phyloP scores from a whole-genome alignment of 2,888 invertebrate species.

The Euplexia lucipara region DNA sequence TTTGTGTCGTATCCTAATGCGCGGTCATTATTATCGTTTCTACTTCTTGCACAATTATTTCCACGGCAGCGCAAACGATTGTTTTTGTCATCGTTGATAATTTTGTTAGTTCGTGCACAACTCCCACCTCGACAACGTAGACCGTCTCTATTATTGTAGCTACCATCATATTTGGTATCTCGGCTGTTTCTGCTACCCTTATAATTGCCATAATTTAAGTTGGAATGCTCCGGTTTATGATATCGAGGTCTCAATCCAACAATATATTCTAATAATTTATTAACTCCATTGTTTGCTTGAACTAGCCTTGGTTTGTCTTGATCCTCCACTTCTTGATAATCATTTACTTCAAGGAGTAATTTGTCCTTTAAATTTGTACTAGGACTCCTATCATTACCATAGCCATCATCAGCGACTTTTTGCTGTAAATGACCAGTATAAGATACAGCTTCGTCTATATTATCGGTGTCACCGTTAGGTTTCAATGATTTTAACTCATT shows the following conservation, averaged over 20 bases:
- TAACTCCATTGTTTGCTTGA: background rate
- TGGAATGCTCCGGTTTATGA: background rate
- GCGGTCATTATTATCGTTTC: background rate
- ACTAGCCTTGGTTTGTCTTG: background rate
- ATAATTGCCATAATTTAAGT: background rate
- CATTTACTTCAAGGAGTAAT: background rate
- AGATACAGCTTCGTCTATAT: slow-evolving; percentile 18
- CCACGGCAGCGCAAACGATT: slow-evolving; percentile 39
- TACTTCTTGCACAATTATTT: slow-evolving; percentile 31
- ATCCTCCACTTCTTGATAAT: background rate
- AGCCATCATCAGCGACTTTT: slow-evolving; percentile 8
- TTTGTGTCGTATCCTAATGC: slow-evolving; percentile 33
- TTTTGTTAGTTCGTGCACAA: slow-evolving; percentile 22
- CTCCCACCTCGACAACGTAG: slow-evolving; percentile 32
- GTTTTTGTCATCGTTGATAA: background rate
- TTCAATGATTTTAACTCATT: background rate
- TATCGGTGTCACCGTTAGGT: slow-evolving; percentile 5
- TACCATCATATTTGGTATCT: slow-evolving; percentile 6
- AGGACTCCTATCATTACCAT: slow-evolving; percentile 20
- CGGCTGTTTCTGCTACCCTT: background rate
- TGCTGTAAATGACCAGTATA: slow-evolving; percentile 30
- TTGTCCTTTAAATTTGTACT: background rate
- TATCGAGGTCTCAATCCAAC: background rate
- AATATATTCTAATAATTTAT: slow-evolving; percentile 4
- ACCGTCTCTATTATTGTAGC: slow-evolving; percentile 3